Conservation (phyloP, 2,888 invertebrate species). For the Incurvaria masculella region DNA sequence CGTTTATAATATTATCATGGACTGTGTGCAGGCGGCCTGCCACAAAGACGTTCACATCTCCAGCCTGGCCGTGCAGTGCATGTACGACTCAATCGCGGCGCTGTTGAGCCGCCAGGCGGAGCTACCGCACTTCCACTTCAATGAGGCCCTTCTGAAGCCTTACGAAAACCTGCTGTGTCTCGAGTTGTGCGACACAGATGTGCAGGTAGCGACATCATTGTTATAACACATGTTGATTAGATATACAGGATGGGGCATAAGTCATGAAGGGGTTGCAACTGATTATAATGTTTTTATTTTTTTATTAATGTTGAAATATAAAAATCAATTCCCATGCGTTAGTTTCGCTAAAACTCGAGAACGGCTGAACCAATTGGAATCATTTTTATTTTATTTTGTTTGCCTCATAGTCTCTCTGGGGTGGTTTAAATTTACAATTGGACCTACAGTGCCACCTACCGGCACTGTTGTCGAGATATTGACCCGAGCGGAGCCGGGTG, state of each 20-base stretch:
- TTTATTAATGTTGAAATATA: too few relatives aligned
- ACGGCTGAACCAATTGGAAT: too few relatives aligned
- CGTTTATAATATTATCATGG: too few relatives aligned
- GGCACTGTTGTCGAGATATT: not conserved
- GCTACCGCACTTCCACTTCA: constrained; percentile 91
- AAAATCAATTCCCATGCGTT: too few relatives aligned
- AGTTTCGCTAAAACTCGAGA: too few relatives aligned
- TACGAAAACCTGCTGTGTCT: constrained; percentile 92
- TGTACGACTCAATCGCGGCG: constrained; percentile 89
- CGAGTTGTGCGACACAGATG: constrained; percentile 90
- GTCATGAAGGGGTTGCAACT: too few relatives aligned
- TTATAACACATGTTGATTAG: constrained; percentile 1
- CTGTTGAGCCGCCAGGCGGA: constrained; percentile 85
- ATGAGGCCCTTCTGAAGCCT: constrained; percentile 91
- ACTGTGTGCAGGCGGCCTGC: constrained; percentile 74
- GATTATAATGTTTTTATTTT: constrained; percentile 2
- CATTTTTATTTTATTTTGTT: too few relatives aligned
- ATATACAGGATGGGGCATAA: too few relatives aligned
- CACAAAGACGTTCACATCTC: constrained; percentile 86
- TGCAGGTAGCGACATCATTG: constrained; percentile 61
- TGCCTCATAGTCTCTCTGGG: not conserved
- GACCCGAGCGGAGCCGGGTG: too few relatives aligned
- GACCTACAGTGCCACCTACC: not conserved
- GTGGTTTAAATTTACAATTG: constrained; percentile 1
- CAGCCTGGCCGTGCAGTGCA: constrained; percentile 86